Conservation (phyloP, 2,888 invertebrate species). For the Drosophila falleni region DNA sequence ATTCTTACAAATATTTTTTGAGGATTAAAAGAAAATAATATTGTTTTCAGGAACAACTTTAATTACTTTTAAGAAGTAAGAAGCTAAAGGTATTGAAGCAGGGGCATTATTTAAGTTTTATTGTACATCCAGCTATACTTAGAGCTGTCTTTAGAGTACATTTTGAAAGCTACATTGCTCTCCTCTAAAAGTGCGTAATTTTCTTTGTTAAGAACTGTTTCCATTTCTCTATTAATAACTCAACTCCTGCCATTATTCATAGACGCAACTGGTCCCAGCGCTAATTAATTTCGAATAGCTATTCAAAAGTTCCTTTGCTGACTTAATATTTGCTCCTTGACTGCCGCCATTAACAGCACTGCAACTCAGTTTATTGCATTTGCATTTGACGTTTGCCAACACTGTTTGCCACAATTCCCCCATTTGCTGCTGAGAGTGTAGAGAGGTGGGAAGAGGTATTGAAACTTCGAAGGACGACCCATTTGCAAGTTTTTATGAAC, state of each 20-base stretch:
- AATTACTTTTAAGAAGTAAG: too few relatives aligned
- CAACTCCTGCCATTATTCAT: background rate
- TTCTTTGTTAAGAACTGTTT: background rate
- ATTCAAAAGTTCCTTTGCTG: slow-evolving; percentile 4
- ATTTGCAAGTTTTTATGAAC: slow-evolving; percentile 53
- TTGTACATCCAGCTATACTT: background rate
- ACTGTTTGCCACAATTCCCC: slow-evolving; percentile 14
- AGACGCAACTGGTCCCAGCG: background rate
- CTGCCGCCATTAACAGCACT: slow-evolving; percentile 27
- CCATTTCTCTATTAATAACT: background rate
- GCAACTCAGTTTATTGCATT: slow-evolving; percentile 30
- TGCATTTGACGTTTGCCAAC: slow-evolving; percentile 33
- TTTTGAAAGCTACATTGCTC: background rate
- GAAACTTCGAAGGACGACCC: slow-evolving; percentile 67
- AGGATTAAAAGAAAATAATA: too few relatives aligned
- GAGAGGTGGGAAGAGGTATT: slow-evolving; percentile 37
- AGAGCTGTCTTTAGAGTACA: background rate
- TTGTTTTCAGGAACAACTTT: too few relatives aligned
- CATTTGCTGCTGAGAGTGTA: slow-evolving; percentile 11
- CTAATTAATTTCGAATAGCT: slow-evolving; percentile 10
- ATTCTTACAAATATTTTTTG: too few relatives aligned
- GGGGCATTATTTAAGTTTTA: background rate
- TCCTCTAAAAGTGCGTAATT: background rate
- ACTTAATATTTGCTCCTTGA: slow-evolving; percentile 20
- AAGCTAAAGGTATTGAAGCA: too few relatives aligned